phyloP scores from a whole-genome alignment of 2,113 vertebrate genomes.

The Cyphomyrus plagiostoma region DNA sequence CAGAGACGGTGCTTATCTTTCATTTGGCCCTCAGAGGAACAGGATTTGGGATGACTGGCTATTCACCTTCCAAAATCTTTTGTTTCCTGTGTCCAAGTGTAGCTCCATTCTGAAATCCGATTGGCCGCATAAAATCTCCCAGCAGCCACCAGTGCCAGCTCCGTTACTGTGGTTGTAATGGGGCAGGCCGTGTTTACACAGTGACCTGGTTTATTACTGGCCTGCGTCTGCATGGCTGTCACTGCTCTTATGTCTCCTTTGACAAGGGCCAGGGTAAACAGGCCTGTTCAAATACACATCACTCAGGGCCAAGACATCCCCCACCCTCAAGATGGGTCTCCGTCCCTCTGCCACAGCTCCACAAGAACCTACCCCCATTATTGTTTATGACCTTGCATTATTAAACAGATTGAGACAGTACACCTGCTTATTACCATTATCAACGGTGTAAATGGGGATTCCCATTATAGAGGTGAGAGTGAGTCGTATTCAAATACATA shows the following conservation, averaged over 20 bases:
- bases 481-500: background rate
- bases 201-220: slow-evolving; percentile 11
- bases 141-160: slow-evolving; percentile 6
- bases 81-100: slow-evolving; percentile 18
- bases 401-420: background rate
- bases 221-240: slow-evolving; percentile 17
- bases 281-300: slow-evolving; percentile 25
- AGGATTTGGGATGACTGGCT: slow-evolving; percentile 4
- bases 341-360: background rate
- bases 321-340: background rate
- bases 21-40: background rate
- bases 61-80: background rate
- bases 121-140: slow-evolving; percentile 5
- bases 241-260: slow-evolving; percentile 22
- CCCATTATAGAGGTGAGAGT: background rate
- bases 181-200: slow-evolving; percentile 21
- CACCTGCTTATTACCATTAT: background rate
- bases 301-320: slow-evolving; percentile 9
- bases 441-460: background rate
- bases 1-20: background rate
- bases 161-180: slow-evolving; percentile 15
- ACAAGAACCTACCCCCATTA: background rate
- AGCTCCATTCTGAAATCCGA: background rate
- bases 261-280: slow-evolving; percentile 26
- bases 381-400: background rate